Percentiles rank a stretch among this genome's conserved stretches.
phyloP scores from a whole-genome alignment of 2,888 invertebrate species.

The Hypselothyrea guttata region DNA sequence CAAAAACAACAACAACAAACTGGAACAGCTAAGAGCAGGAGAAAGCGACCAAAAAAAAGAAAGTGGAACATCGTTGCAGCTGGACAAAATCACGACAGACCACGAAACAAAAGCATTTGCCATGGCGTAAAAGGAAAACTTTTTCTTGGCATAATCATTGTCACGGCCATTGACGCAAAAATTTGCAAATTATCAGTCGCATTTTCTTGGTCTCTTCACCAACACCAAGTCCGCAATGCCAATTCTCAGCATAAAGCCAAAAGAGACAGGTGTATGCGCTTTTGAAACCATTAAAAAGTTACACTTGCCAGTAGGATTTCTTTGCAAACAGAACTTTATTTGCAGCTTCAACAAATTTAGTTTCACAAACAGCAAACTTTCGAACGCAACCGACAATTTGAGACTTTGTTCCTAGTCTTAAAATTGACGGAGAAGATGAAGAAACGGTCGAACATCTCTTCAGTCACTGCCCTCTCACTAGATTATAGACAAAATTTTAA shows the following conservation, averaged over 20 bases:
- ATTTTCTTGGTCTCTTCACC: constrained; percentile 10
- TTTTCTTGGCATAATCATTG: constrained; percentile 64
- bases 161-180: constrained; percentile 70
- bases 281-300: background rate
- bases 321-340: too few relatives aligned
- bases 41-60: background rate
- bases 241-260: background rate
- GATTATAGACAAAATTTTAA: too few relatives aligned
- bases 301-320: background rate
- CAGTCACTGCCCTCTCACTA: too few relatives aligned
- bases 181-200: constrained; percentile 75
- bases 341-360: too few relatives aligned
- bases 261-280: background rate
- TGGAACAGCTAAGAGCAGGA: background rate
- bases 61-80: constrained; percentile 31
- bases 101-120: constrained; percentile 57
- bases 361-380: too few relatives aligned
- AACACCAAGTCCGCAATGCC: constrained; percentile 3
- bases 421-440: too few relatives aligned
- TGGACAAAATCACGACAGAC: constrained; percentile 47
- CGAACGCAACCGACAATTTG: too few relatives aligned
- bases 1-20: constrained; percentile 15
- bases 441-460: too few relatives aligned
- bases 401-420: too few relatives aligned
- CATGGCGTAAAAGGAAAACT: constrained; percentile 48